phyloP scores from a whole-genome alignment of 1,140 invertebrate genomes.

The Dinothrombium tinctorium region DNA sequence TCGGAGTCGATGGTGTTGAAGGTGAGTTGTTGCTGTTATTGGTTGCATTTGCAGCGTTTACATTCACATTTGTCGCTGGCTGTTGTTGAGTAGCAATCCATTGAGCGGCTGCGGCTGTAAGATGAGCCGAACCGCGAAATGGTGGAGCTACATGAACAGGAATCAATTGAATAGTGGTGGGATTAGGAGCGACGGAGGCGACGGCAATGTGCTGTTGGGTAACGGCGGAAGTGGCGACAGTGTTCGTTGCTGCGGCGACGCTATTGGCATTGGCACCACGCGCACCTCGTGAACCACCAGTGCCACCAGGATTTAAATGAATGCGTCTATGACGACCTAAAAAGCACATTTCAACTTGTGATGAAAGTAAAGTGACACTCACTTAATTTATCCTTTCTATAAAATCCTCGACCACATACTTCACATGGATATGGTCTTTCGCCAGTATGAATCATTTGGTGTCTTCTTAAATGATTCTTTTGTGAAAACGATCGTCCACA shows the following conservation, averaged over 20 bases:
- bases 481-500: constrained; percentile 18
- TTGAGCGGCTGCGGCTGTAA: background rate
- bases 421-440: constrained; percentile 71
- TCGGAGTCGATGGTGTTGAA: too few species aligned
- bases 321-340: constrained; percentile 11
- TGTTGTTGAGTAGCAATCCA: background rate
- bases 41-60: too few species aligned
- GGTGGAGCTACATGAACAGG: constrained; percentile 3
- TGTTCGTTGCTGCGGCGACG: background rate
- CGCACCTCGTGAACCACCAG: background rate
- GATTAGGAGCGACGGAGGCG: background rate
- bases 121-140: too few species aligned
- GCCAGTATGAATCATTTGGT: constrained; percentile 48
- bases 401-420: constrained; percentile 58
- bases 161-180: constrained; percentile 10
- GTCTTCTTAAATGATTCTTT: constrained; percentile 18
- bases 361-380: background rate
- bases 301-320: constrained; percentile 8
- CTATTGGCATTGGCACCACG: background rate
- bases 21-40: too few species aligned
- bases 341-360: background rate
- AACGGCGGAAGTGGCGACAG: background rate
- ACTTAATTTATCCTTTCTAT: constrained; percentile 56
- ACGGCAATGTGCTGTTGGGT: background rate
- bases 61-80: too few species aligned